Percentiles rank a stretch among this genome's conserved stretches.
These are phyloP conservation scores for Gadus chalcogrammus DNA, from an alignment of 2,113 vertebrate genomes.

Conservation along the genomic window DNA sequence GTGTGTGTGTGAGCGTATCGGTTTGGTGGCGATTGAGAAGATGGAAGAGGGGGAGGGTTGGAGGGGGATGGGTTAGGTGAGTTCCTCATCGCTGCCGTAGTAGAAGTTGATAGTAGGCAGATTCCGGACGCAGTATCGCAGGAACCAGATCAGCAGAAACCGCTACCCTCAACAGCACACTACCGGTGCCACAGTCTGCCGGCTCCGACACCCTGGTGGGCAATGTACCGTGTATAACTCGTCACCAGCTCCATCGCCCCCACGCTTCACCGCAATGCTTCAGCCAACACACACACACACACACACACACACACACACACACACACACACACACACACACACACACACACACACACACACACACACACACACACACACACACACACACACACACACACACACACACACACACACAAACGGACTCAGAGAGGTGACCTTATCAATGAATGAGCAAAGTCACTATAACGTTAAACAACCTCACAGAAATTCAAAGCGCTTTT, in stretches of 20 bases:
- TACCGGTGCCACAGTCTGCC: conserved; percentile 45
- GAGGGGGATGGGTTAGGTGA: conserved; percentile 27
- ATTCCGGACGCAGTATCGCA: conserved; percentile 57
- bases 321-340: too few species aligned
- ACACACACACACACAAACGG: conserved; percentile 22
- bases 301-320: too few species aligned
- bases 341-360: too few species aligned
- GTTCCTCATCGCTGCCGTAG: conserved; percentile 58
- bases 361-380: conserved; percentile 20
- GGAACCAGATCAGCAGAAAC: conserved; percentile 71
- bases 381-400: neutral
- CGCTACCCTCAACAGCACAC: conserved; percentile 50
- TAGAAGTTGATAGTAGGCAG: conserved; percentile 71
- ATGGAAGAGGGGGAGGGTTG: conserved; percentile 27
- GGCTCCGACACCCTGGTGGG: conserved; percentile 33
- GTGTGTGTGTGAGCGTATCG: too few species aligned
- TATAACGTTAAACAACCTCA: conserved; percentile 30
- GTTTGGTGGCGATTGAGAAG: conserved; percentile 4
- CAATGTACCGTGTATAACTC: too few species aligned
- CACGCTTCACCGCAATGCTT: conserved; percentile 29
- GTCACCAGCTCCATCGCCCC: conserved; percentile 18
- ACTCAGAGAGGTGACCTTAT: conserved; percentile 67
- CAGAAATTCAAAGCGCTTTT: conserved; percentile 32
- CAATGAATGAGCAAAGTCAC: conserved; percentile 70
- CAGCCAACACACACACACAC: neutral